phyloP scores from a whole-genome alignment of 2,797 vertebrate genomes.

The Orientallactaga sibirica region DNA sequence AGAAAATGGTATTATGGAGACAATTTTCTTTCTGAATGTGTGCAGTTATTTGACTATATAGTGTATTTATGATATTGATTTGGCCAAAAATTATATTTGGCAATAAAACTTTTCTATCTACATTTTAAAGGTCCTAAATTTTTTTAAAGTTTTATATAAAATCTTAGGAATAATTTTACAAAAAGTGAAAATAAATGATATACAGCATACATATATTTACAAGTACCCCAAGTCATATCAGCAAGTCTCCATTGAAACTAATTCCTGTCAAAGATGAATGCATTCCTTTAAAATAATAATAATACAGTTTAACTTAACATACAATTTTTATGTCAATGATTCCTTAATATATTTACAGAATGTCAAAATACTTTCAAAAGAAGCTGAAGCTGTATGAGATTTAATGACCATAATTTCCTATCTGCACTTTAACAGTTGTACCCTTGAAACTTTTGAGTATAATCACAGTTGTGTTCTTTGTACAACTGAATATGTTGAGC shows the following conservation, averaged over 20 bases:
- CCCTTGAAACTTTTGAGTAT: constrained; percentile 68
- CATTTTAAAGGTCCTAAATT: neutral
- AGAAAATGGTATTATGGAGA: neutral
- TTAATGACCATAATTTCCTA: constrained; percentile 77
- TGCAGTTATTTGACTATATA: neutral
- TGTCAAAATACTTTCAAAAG: constrained; percentile 79
- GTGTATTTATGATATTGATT: neutral
- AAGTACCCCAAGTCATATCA: constrained; percentile 22
- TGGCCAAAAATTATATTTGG: neutral
- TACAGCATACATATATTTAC: neutral
- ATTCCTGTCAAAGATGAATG: constrained; percentile 69
- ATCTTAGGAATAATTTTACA: neutral
- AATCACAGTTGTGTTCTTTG: constrained; percentile 46
- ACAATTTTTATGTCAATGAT: constrained; percentile 78
- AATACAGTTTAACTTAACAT: constrained; percentile 69
- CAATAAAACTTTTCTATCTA: neutral
- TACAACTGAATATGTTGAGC: constrained; percentile 49
- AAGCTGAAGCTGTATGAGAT: constrained; percentile 58
- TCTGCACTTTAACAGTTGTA: constrained; percentile 65
- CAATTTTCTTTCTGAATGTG: neutral
- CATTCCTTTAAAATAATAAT: constrained; percentile 65
- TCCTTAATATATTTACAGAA: constrained; percentile 77
- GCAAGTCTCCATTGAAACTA: constrained; percentile 62
- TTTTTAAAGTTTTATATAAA: neutral
- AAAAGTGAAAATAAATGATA: neutral